Evolutionary conservation across 1,140 invertebrate species (phyloP).

Genomic region (Drosophila teissieri): DNA sequence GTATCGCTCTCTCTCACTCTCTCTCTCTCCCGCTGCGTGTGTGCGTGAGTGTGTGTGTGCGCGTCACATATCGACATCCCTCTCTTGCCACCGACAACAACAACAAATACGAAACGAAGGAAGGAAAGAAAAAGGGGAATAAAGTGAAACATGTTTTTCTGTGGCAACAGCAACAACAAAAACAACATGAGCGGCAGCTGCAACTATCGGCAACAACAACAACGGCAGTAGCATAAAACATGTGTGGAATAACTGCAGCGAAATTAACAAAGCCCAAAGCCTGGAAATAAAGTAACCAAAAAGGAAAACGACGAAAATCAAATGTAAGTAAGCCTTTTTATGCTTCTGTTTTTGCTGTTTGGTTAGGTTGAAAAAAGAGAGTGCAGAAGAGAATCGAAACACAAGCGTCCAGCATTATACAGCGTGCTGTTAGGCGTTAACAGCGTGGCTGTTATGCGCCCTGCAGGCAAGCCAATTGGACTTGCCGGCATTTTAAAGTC

Average conservation of each 20-base stretch:
- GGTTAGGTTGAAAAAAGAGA: slow-evolving; percentile 48
- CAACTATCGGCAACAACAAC: slow-evolving; percentile 32
- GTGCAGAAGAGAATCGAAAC: slow-evolving; percentile 4
- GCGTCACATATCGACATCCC: slow-evolving; percentile 38
- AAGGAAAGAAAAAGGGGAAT: not conserved
- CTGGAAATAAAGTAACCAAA: slow-evolving; percentile 7
- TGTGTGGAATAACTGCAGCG: slow-evolving; percentile 19
- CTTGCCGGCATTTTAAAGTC: slow-evolving; percentile 46
- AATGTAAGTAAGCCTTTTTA: slow-evolving; percentile 33
- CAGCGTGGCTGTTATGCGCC: slow-evolving; percentile 39
- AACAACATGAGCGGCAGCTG: slow-evolving; percentile 7
- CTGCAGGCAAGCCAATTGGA: slow-evolving; percentile 23
- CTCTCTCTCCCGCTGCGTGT: slow-evolving; percentile 14
- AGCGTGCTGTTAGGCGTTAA: slow-evolving; percentile 30
- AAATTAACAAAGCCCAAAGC: slow-evolving; percentile 6
- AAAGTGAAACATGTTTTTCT: slow-evolving; percentile 57
- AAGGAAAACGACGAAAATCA: slow-evolving; percentile 12
- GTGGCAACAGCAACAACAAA: slow-evolving; percentile 25
- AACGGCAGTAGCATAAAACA: slow-evolving; percentile 15
- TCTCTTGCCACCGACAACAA: slow-evolving; percentile 37
- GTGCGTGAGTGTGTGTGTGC: slow-evolving; percentile 18
- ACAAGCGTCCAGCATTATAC: slow-evolving; percentile 33
- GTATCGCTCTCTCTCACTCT: not conserved
- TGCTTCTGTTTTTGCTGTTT: slow-evolving; percentile 38
- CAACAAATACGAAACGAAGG: slow-evolving; percentile 14